Evolutionary conservation across 2,797 vertebrate genomes (phyloP).

Genomic region (Alca torda): DNA sequence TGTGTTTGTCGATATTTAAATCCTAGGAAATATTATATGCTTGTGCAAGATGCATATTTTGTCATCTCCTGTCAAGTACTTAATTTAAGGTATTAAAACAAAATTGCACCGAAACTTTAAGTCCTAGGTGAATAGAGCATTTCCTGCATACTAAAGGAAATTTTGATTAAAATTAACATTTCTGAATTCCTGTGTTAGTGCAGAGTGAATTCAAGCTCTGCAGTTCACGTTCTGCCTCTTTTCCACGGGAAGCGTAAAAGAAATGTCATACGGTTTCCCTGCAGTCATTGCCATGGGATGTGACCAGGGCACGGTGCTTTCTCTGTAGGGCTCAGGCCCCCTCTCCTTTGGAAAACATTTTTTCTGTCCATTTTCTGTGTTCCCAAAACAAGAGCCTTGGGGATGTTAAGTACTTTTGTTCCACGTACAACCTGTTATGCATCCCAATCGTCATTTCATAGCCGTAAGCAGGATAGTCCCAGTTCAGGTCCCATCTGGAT

Average conservation of each 20-base stretch:
- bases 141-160: conserved; percentile 55
- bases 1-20: conserved; percentile 51
- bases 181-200: neutral
- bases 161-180: conserved; percentile 60
- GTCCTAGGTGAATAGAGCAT: neutral
- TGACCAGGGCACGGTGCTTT: neutral
- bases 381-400: neutral
- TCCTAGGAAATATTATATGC: neutral
- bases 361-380: neutral
- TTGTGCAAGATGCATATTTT: conserved; percentile 13
- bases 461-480: neutral
- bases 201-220: neutral
- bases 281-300: neutral
- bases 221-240: neutral
- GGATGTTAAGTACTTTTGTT: neutral
- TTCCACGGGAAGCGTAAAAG: neutral
- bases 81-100: conserved; percentile 50
- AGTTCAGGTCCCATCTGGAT: neutral
- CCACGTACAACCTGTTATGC: accelerated
- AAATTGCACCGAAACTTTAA: conserved; percentile 64
- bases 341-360: neutral
- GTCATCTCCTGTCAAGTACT: conserved; percentile 18
- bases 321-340: neutral
- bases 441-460: neutral
- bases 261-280: neutral